Evolutionary conservation across 37 sponge, comb jelly and placozoan genomes (phyloP), one percentile per base, ranked within the genome.

Genomic region (Lycopodina hypogea): DNA sequence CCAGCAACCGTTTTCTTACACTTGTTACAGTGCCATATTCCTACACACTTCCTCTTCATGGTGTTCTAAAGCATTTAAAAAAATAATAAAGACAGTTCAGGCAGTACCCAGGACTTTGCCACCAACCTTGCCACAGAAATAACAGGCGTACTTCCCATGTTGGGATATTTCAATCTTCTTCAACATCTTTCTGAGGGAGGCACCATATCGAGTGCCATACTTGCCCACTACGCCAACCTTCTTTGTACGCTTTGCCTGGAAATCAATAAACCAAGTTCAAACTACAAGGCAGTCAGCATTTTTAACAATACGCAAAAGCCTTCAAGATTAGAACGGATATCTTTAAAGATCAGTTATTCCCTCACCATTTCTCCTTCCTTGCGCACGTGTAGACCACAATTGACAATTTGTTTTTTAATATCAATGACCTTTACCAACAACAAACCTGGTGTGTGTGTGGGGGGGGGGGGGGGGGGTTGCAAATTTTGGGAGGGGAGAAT

Each of bases 111-210:
- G 24, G 14, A 48, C 26, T 21, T 17, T 18, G 52, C 1, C 3
- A 81, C 87, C 71, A 33, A 93, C 93, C 83, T 97, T 94, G 32
- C 99, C 99, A 82, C 99, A 98, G 78, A 98, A 98, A 60, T 74
- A 90, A 60, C 99, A 98, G 28, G 78, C 68, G 81, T 98, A 98
- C 40, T 91, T 93, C 15, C 79, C 72, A 76, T 98, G 99, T 71
- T 98, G 99, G 18, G 91, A 78, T 38, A 98, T 93, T 83, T 98
- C 99, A 41, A 98, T 98, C 85, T 98, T n/a, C n/a, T n/a, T 98
- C 36, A 95, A 85, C 99, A 95, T 95, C 81, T 98, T 98, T 23
- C 99, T 82, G 3, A 98, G 83, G 14, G 96, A 95, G 39, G 99
- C 80, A 42, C 99, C 99, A 82, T 98, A 98, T 22, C 99, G 77